These are phyloP conservation scores for Drosophila asahinai DNA, from an alignment of 1,140 invertebrate species.

Conservation along the genomic window DNA sequence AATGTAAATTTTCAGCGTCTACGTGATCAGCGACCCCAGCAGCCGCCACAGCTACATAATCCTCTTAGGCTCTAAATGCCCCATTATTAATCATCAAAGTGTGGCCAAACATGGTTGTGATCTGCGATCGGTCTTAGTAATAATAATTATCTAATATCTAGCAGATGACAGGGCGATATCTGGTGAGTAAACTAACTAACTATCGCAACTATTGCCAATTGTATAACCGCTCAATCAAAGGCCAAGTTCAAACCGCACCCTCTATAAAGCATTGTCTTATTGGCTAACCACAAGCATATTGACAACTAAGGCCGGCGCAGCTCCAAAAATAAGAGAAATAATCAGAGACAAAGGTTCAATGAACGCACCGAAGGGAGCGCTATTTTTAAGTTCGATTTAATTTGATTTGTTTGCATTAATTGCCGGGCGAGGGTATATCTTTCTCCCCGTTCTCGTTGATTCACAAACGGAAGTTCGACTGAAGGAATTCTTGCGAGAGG, in stretches of 20 bases:
- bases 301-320: slow-evolving; percentile 66
- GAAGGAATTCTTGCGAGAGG: slow-evolving; percentile 45
- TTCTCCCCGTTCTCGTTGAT: slow-evolving; percentile 42
- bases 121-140: background rate
- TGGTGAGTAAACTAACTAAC: slow-evolving; percentile 33
- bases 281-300: slow-evolving; percentile 56
- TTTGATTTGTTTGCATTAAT: slow-evolving; percentile 77
- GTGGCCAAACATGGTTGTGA: slow-evolving; percentile 24
- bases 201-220: slow-evolving; percentile 32
- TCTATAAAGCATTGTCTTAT: slow-evolving; percentile 57
- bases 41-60: slow-evolving; percentile 26
- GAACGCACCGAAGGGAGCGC: slow-evolving; percentile 50
- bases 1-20: slow-evolving; percentile 58
- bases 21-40: slow-evolving; percentile 49
- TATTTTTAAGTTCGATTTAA: slow-evolving; percentile 76
- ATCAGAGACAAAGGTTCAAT: slow-evolving; percentile 60
- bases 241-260: slow-evolving; percentile 78
- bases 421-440: slow-evolving; percentile 16
- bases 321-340: slow-evolving; percentile 29
- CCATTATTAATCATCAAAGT: slow-evolving; percentile 35
- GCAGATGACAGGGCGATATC: slow-evolving; percentile 35
- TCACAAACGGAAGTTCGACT: slow-evolving; percentile 73
- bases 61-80: slow-evolving; percentile 37
- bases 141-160: slow-evolving; percentile 39
- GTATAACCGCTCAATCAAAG: slow-evolving; percentile 65